Conservation (phyloP, 2,797 vertebrate genomes). For the Rhinatrema bivittatum region DNA sequence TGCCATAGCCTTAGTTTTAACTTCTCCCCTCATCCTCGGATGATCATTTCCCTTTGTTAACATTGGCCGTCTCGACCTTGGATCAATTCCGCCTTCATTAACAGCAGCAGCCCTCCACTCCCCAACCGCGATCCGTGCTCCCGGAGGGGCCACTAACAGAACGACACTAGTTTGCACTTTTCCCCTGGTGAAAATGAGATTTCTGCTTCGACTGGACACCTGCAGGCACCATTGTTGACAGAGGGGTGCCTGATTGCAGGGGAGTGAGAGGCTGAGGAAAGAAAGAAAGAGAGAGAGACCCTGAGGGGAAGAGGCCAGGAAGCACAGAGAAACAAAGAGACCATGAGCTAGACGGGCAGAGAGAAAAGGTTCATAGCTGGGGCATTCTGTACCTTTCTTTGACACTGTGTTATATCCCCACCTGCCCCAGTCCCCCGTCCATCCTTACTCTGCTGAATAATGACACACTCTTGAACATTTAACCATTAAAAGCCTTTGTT, state of each 20-base stretch:
- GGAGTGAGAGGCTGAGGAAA: not conserved
- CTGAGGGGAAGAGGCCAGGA: not conserved
- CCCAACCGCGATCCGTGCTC: not conserved
- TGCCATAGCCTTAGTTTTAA: too few species aligned
- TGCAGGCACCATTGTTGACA: constrained; percentile 22
- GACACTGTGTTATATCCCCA: too few species aligned
- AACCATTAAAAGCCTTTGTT: too few species aligned
- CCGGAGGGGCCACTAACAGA: constrained; percentile 14
- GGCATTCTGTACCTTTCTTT: too few species aligned
- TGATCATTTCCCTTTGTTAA: constrained; percentile 15
- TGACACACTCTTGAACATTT: too few species aligned
- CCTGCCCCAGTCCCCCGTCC: too few species aligned
- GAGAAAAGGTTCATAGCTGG: not conserved
- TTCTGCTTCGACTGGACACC: constrained; percentile 35
- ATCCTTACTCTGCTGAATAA: too few species aligned
- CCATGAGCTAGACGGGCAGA: not conserved
- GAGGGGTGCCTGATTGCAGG: constrained; percentile 2
- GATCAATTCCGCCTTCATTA: constrained; percentile 18
- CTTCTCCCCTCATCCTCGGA: constrained; percentile 14
- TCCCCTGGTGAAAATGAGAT: constrained; percentile 44
- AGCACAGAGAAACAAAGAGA: too few species aligned
- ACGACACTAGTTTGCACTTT: constrained; percentile 41
- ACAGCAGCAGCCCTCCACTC: constrained; percentile 10
- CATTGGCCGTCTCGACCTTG: constrained; percentile 13
- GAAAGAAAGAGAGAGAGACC: not conserved